A percentile compares a stretch with the other conserved stretches of the same genome.
phyloP scores from a whole-genome alignment of 2,888 invertebrate species.

The Pachydiplax longipennis region DNA sequence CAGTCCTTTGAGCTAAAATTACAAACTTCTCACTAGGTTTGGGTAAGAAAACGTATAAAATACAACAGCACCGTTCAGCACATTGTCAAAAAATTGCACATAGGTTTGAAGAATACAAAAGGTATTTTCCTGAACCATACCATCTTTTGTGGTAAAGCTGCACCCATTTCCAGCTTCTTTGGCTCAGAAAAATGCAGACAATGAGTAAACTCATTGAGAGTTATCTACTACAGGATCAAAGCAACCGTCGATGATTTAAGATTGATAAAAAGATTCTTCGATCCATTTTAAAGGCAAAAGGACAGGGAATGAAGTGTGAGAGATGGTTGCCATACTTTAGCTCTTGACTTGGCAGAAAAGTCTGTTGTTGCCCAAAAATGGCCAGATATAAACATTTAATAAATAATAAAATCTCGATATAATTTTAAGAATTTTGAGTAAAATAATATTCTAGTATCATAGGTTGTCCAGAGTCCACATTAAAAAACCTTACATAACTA shows the following conservation, averaged over 20 bases:
- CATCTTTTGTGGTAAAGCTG: not conserved
- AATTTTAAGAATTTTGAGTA: not conserved
- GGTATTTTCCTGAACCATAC: not conserved
- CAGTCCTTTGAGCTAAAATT: constrained; percentile 29
- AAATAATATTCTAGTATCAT: not conserved
- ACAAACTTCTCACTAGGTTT: constrained; percentile 33
- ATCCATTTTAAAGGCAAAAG: not conserved
- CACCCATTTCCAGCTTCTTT: constrained; percentile 23
- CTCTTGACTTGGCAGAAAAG: not conserved
- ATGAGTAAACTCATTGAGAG: too few species aligned
- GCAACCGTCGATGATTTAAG: not conserved
- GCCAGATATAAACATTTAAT: not conserved
- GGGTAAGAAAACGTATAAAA: constrained; percentile 28
- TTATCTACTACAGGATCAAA: too few species aligned
- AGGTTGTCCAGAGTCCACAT: not conserved
- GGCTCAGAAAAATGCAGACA: not conserved
- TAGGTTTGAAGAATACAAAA: not conserved
- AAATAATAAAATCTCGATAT: not conserved
- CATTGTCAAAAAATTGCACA: constrained; percentile 23
- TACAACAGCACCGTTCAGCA: constrained; percentile 34
- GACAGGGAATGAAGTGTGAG: constrained; percentile 12
- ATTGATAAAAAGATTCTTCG: not conserved
- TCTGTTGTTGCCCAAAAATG: not conserved
- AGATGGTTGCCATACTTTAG: not conserved
- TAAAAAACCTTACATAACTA: not conserved